Evolutionary conservation across 2,888 invertebrate species (phyloP), one percentile per base, ranked within the genome.

Genomic region (Catocala sponsa): DNA sequence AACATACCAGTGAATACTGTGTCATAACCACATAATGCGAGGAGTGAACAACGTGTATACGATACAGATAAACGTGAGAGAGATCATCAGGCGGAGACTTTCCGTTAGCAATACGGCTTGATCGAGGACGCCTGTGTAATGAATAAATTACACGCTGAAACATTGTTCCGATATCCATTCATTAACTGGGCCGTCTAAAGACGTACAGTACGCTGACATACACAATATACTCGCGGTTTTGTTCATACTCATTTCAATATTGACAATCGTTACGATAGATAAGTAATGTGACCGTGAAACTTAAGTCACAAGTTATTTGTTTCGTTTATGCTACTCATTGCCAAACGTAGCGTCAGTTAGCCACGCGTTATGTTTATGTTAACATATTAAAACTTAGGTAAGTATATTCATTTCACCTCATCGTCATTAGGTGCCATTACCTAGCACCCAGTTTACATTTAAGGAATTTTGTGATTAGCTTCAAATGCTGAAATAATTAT

Each of bases 71-170:
- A 78, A 81, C 83, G 81, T 84, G 82, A 84, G 70, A 79, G 80
- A 87, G 83, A 85, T 87, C 86, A 89, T 86, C 86, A 85, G 74
- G 82, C 87, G 90, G 91, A 90, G 91, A 91, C 88, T 91, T 92
- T 92, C 92, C 91, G 90, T 84, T 89, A 85, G 78, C 81, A 80
- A 81, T 78, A 73, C 81, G 83, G 76, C 73, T 84, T 91, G 91
- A 92, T 91, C 91, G 93, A 92, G 92, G 92, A 91, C 93, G 91
- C 82, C 88, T 91, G 92, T 90, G 88, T 92, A 91, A 94, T 94
- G 94, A 93, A 94, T 94, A 94, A 94, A 94, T 94, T 94, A 94
- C 94, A 94, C 91, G 92, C 92, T 92, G 91, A 91, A 92, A 93
- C 91, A 93, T 92, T 94, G 92, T 94, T 87, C 88, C 90, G 84